phyloP scores from a whole-genome alignment of 2,113 vertebrate genomes.

The Cygnus buccinator region DNA sequence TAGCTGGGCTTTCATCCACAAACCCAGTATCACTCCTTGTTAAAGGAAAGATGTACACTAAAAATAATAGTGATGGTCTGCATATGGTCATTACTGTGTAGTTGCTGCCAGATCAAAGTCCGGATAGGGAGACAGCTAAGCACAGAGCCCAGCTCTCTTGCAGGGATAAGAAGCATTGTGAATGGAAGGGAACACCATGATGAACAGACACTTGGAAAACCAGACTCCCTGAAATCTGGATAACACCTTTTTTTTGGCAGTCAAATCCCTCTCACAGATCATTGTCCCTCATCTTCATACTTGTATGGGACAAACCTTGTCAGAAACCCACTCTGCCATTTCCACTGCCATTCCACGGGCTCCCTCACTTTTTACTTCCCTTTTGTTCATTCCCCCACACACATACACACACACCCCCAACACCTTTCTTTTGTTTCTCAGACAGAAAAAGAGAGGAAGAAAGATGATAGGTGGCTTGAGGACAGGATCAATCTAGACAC shows the following conservation, averaged over 20 bases:
- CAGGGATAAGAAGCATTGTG: not conserved
- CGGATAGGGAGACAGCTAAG: not conserved
- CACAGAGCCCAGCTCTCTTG: not conserved
- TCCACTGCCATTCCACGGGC: not conserved
- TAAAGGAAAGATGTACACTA: not conserved
- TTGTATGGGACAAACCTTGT: not conserved
- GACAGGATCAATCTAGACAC: constrained; percentile 23
- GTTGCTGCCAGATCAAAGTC: not conserved
- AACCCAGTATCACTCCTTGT: not conserved
- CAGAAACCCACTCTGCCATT: not conserved
- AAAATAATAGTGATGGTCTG: not conserved
- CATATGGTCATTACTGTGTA: not conserved
- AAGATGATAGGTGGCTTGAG: constrained; percentile 6
- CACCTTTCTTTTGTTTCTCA: not conserved
- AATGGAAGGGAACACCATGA: not conserved
- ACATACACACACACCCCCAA: too few species aligned
- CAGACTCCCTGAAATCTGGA: not conserved
- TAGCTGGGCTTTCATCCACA: constrained; percentile 6
- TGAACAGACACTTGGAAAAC: not conserved
- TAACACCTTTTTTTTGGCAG: not conserved
- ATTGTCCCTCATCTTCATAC: not conserved
- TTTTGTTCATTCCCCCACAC: not conserved
- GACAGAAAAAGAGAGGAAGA: not conserved
- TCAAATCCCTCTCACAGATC: not conserved
- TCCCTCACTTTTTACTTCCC: not conserved